A percentile compares a stretch with the other conserved stretches of the same genome.
Evolutionary conservation across 2,888 invertebrate genomes (phyloP).

Genomic region (Calliopum simillimum): DNA sequence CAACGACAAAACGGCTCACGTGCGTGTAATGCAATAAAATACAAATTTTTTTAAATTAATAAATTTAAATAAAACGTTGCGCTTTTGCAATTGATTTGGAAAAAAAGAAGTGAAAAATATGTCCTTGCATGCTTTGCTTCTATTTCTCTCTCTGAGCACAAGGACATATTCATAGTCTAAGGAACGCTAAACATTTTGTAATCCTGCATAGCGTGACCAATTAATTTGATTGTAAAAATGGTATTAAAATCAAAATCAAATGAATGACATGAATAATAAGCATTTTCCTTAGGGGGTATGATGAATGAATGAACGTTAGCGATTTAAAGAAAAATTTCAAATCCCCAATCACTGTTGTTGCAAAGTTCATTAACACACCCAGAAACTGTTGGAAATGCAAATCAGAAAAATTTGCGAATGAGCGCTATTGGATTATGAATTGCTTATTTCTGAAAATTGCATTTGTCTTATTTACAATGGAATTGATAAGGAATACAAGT

Average conservation of each 20-base stretch:
- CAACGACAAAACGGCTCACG: constrained; percentile 49
- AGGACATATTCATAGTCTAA: not conserved
- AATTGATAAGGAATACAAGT: no score
- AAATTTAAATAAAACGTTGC: constrained; percentile 17
- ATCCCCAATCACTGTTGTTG: not conserved
- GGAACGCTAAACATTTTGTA: constrained; percentile 46
- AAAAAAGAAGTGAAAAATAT: constrained; percentile 37
- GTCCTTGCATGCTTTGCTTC: constrained; percentile 2
- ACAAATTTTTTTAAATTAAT: constrained; percentile 16
- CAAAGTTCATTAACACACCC: not conserved
- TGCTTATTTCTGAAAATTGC: no score
- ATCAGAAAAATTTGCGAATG: not conserved
- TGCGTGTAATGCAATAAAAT: constrained; percentile 43
- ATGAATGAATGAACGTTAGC: not conserved
- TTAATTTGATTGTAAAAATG: constrained; percentile 67
- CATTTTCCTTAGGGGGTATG: constrained; percentile 39
- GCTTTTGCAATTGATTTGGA: constrained; percentile 31
- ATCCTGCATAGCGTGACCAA: constrained; percentile 65
- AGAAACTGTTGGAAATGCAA: not conserved
- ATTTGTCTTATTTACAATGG: no score
- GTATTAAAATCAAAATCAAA: constrained; percentile 66
- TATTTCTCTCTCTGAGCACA: not conserved
- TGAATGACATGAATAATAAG: constrained; percentile 63
- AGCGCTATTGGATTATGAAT: not conserved
- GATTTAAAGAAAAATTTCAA: not conserved